These are phyloP conservation scores for Phaonia tiefii DNA, from an alignment of 2,888 invertebrate genomes.

Conservation along the genomic window DNA sequence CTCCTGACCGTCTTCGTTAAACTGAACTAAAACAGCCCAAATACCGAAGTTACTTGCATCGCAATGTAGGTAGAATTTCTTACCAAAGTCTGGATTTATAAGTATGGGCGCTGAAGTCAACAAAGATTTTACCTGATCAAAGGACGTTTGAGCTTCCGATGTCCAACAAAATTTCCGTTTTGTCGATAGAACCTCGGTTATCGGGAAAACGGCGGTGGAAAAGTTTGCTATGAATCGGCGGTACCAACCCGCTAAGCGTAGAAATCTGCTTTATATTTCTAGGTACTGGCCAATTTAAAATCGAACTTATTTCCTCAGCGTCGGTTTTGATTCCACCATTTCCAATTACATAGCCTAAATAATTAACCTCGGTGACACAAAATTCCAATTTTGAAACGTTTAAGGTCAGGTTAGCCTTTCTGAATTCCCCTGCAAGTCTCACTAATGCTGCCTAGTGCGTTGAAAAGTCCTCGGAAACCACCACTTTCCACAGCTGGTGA, in stretches of 20 bases:
- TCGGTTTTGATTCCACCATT: constrained; percentile 14
- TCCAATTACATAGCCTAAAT: constrained; percentile 20
- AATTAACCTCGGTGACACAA: constrained; percentile 32
- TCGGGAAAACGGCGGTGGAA: neutral
- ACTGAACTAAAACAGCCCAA: no score
- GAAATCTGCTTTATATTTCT: constrained; percentile 58
- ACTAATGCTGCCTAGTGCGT: constrained; percentile 39
- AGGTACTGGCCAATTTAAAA: constrained; percentile 55
- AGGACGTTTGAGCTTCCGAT: neutral
- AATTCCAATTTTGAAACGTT: constrained; percentile 58
- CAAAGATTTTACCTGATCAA: neutral
- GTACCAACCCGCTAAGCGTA: constrained; percentile 63
- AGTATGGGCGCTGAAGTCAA: neutral
- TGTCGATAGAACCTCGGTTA: neutral
- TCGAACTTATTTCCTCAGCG: constrained; percentile 20
- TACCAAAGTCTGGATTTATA: neutral
- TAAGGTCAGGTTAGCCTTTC: constrained; percentile 55
- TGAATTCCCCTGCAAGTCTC: constrained; percentile 41
- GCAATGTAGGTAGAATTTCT: constrained; percentile 5
- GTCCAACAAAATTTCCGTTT: constrained; percentile 5
- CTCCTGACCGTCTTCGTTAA: no score
- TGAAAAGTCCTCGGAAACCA: constrained; percentile 49
- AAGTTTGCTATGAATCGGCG: constrained; percentile 7
- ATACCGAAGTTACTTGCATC: neutral
- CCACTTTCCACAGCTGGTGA: constrained; percentile 56